Base-by-base conservation (phyloP, 2,797 vertebrate genomes). In the Artibeus lituratus region DNA sequence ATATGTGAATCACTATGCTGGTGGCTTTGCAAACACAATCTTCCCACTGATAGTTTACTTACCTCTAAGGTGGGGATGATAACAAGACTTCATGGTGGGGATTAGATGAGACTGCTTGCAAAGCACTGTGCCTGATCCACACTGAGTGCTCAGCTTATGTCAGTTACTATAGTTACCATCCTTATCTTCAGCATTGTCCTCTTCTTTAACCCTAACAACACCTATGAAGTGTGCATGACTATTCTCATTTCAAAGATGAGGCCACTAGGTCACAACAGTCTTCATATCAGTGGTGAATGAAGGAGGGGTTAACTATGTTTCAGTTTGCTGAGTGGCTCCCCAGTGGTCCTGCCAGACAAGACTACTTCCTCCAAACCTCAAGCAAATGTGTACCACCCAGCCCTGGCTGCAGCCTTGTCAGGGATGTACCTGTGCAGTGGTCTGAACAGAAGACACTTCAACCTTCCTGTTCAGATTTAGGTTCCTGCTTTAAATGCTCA, bases 191-290 rank as follows among this genome's bases (percentile, higher is more conserved):
- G 37, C 59, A 26, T 53, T 44, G 1, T 24, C 14, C 35, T n/a
- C 29, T 59, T 51, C 44, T 87, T 73, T 44, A 78, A 53, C 72
- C 86, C 49, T 51, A 39, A 39, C 16, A 16, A 22, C 5, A 5
- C 4, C 32, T 69, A 18, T 7, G 11, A 70, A 42, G 9, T 32
- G 22, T 14, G 32, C 19, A 57, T n/a, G 10, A 22, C 12, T 83
- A 22, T 72, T 78, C 67, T 42, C 70, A 42, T 73, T 77, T 87
- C 70, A 76, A 73, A 81, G 73, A 70, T 10, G 65, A 42, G 73
- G 39, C 70, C 26, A 57, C 73, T 29, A 18, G 55, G 69, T 86
- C 59, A 53, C 57, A 22, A 19, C 2, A n/a, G 82, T 14, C 29
- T 37, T 39, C 18, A 35, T 7, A 51, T 76, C 29, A 32, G 37